Evolutionary conservation across 2,888 invertebrate genomes (phyloP).

Genomic region (Callinectes sapidus): DNA sequence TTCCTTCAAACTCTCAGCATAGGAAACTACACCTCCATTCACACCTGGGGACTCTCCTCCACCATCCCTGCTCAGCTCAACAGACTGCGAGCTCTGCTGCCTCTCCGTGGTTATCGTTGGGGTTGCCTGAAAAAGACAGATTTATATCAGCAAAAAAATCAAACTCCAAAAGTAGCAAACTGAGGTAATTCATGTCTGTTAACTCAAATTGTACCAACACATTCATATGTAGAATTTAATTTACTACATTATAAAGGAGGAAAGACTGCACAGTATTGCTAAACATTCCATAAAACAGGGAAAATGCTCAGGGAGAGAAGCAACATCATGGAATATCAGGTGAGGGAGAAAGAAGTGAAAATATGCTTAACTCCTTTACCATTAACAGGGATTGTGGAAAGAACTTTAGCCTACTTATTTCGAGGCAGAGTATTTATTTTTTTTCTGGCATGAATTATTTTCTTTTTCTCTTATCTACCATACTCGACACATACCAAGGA

Average conservation of each 20-base stretch:
- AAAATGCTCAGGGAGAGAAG: too few relatives aligned
- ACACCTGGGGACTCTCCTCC: not conserved
- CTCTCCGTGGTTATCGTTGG: not conserved
- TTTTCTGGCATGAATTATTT: too few relatives aligned
- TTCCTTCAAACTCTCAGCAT: constrained; percentile 50
- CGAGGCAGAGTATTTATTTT: too few relatives aligned
- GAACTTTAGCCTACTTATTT: too few relatives aligned
- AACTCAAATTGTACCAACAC: not conserved
- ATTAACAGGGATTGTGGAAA: too few relatives aligned
- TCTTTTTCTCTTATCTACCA: too few relatives aligned
- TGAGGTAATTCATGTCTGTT: not conserved
- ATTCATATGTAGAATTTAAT: not conserved
- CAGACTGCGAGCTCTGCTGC: not conserved
- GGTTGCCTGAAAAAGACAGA: not conserved
- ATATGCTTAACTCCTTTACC: too few relatives aligned
- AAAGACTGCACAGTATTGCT: not conserved
- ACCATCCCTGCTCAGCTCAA: not conserved
- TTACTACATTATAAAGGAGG: not conserved
- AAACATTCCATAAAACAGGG: too few relatives aligned
- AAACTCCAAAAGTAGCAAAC: not conserved
- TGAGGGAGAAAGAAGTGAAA: too few relatives aligned
- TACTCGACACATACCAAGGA: too few relatives aligned
- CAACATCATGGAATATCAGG: too few relatives aligned
- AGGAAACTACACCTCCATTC: constrained; percentile 51
- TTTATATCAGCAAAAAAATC: not conserved